Base-by-base conservation (phyloP, 2,113 vertebrate genomes). In the Barbus barbus region DNA sequence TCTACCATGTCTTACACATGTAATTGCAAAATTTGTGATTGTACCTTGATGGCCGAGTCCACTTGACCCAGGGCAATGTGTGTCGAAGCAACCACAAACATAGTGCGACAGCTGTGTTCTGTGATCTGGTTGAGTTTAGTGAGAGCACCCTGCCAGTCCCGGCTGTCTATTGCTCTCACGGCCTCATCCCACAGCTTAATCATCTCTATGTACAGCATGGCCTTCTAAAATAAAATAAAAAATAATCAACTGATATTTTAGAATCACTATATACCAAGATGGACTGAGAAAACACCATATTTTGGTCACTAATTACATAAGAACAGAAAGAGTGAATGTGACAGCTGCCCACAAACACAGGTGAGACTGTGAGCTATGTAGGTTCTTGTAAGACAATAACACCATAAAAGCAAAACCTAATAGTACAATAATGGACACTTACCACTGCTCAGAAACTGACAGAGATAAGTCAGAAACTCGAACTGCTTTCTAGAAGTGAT, bases 131-230 rank as follows among this genome's bases (percentile, higher is more conserved):
- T 78, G 5, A 97, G 95, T 65, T 87, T 89, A 13, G 67, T 72
- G 86, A 97, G 88, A 22, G 96, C 95, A 0, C 89, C 20, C 22
- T 85, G 85, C 96, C 95, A 97, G 90, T 96, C 94, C 14, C 85
- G 91, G 13, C 78, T 69, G 12, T 95, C 96, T 72, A 95, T 90
- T 0, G 94, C 95, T 89, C 91, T 85, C 3, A 95, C 95, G 0
- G 94, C 95, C 41, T 88, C 90, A 9, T 97, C 88, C 97, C 97
- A 98, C 85, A 94, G 71, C 69, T 85, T 87, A 84, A 98, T 85
- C 33, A 96, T 86, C 85, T 96, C 96, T 5, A 91, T 93, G 86
- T 96, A 96, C 9, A 93, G 92, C 96, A 97, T 97, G 38, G 84
- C 91, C 83, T 36, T 86, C 69, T 12, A n/a, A 51, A 41, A 18